Evolutionary conservation across 2,797 vertebrate species (phyloP), one percentile per base, ranked within the genome.

Genomic region (Bucorvus abyssinicus): DNA sequence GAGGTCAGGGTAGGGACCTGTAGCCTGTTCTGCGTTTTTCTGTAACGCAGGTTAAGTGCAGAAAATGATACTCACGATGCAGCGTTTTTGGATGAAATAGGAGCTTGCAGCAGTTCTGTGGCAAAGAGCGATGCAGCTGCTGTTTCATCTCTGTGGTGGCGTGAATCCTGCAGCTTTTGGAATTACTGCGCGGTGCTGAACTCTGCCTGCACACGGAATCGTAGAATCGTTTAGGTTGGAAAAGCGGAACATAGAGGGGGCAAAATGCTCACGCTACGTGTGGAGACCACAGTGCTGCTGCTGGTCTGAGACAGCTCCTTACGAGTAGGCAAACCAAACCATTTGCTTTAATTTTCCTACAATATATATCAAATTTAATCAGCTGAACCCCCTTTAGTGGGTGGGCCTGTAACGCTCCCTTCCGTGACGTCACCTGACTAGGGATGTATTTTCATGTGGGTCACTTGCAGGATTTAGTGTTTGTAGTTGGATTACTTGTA

Each of bases 371-470:
- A 45, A 59, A 73, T 44, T 6, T 42, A 79, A 74, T 74, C 69
- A 34, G n/a, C 42, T 55, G 29, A 84, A 30, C 16, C 27, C 24
- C 63, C 18, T 52, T 88, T 76, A 15, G 30, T 64, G 65, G 45
- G 67, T 70, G 57, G 76, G 63, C 50, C 76, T 76, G 53, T 55
- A 55, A 57, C 16, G 42, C 76, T 88, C 16, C 5, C 73, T 83
- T 77, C 40, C 75, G 55, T 94, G 85, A 80, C 12, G 11, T 92
- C 65, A 80, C 76, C 80, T 70, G 88, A 49, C 44, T 56, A 34
- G 34, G 75, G 79, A 92, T 91, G 86, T 89, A 59, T 91, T 96
- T 91, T 95, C 95, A 65, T 84, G 73, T 73, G 85, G 49, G 47
- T 84, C 92, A 65, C 29, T 87, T 77, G 57, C 2, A 11, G 67